Conservation (phyloP, 1,140 invertebrate genomes). For the Rhyzopertha dominica region DNA sequence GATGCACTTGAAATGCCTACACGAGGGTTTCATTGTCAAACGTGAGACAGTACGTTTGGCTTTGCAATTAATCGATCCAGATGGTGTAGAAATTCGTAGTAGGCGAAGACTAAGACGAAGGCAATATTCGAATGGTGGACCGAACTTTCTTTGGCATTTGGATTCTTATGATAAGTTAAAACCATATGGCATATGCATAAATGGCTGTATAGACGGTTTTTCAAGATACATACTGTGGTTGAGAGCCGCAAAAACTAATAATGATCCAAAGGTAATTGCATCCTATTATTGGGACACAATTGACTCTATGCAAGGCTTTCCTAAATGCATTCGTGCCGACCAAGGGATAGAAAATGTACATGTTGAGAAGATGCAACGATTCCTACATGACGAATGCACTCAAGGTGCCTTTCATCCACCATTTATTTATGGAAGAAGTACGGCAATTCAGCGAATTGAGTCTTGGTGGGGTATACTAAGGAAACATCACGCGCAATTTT, state of each 20-base stretch:
- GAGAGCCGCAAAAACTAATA: slow-evolving; percentile 1
- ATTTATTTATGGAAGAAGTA: no score
- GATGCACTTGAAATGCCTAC: slow-evolving; percentile 11
- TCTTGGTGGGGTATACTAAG: no score
- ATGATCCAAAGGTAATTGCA: slow-evolving; percentile 12
- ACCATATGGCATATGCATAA: slow-evolving; percentile 13
- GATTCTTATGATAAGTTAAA: slow-evolving; percentile 12
- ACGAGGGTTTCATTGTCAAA: slow-evolving; percentile 3
- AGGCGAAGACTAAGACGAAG: neutral
- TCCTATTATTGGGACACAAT: neutral
- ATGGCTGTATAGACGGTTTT: slow-evolving; percentile 10
- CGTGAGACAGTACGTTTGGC: neutral
- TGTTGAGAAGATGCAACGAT: neutral
- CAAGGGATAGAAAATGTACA: slow-evolving; percentile 12
- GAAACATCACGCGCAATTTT: no score
- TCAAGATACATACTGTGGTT: slow-evolving; percentile 12
- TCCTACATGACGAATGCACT: no score
- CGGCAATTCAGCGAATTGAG: no score
- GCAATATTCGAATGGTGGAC: slow-evolving; percentile 4
- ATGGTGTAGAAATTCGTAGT: neutral
- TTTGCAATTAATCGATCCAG: slow-evolving; percentile 2
- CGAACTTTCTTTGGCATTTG: slow-evolving; percentile 15
- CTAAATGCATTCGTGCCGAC: neutral
- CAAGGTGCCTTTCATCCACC: no score
- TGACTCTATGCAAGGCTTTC: neutral